These are phyloP conservation scores for Tragelaphus buxtoni DNA, from an alignment of 2,113 vertebrate genomes.

Conservation along the genomic window DNA sequence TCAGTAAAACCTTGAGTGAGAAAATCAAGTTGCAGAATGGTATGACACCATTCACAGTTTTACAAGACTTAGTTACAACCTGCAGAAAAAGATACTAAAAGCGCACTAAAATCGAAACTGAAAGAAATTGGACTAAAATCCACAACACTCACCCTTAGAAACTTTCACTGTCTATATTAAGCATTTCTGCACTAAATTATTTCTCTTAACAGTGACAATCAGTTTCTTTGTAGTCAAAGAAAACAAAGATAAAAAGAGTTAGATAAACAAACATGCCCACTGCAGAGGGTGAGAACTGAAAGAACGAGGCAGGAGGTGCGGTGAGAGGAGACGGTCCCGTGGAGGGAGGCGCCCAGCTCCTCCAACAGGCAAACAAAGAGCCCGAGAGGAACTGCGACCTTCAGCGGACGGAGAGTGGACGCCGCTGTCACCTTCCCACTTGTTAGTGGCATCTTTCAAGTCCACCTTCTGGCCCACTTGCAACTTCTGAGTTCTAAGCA, in stretches of 20 bases:
- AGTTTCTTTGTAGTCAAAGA: not conserved
- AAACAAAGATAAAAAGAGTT: not conserved
- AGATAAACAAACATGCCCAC: not conserved
- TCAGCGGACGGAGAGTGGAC: not conserved
- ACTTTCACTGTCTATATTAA: slow-evolving; percentile 29
- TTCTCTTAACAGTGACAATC: not conserved
- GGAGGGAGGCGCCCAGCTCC: not conserved
- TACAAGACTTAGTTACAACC: not conserved
- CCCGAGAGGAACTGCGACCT: not conserved
- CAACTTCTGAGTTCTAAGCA: not conserved
- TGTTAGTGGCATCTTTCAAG: not conserved
- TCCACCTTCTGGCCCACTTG: not conserved
- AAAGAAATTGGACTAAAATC: slow-evolving; percentile 5
- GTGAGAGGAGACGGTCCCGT: not conserved
- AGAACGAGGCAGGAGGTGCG: not conserved
- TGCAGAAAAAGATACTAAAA: not conserved
- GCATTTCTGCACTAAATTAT: not conserved
- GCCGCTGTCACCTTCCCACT: not conserved
- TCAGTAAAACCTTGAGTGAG: not conserved
- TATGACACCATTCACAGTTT: not conserved
- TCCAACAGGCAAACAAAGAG: not conserved
- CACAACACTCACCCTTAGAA: not conserved
- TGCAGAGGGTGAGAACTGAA: not conserved
- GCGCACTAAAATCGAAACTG: slow-evolving; percentile 24
- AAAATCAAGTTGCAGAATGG: not conserved